Conservation (phyloP, 2,797 vertebrate species). For the Brachyrhaphis roseni region DNA sequence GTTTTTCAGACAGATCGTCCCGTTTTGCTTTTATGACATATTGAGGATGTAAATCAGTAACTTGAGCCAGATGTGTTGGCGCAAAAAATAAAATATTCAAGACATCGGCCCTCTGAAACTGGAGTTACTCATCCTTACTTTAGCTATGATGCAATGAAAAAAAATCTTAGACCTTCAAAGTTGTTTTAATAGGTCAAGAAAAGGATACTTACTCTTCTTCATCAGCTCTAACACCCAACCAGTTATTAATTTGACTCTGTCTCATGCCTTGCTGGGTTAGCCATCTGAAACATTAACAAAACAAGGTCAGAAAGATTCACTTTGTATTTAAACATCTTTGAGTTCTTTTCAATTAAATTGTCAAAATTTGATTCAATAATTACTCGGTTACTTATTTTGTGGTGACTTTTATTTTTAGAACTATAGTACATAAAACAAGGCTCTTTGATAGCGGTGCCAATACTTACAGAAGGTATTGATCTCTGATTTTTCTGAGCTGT, state of each 20-base stretch:
- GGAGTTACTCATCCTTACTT: background rate
- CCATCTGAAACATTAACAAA: constrained; percentile 80
- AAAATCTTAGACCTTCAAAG: background rate
- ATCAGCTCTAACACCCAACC: constrained; percentile 88
- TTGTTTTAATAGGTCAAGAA: constrained; percentile 4
- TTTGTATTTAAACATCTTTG: background rate
- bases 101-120: background rate
- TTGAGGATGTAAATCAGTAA: background rate
- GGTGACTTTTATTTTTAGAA: background rate
- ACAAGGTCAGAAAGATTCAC: constrained; percentile 2
- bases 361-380: background rate
- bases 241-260: constrained; percentile 91
- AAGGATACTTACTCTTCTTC: constrained; percentile 87
- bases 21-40: background rate
- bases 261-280: constrained; percentile 89
- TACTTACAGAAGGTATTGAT: constrained; percentile 92
- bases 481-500: constrained; percentile 90
- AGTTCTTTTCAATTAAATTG: background rate
- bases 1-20: too few species aligned
- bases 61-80: background rate
- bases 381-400: background rate
- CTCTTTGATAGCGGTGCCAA: background rate
- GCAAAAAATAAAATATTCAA: background rate
- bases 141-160: background rate
- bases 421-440: background rate